Evolutionary conservation across 1,140 invertebrate species (phyloP), one percentile per base, ranked within the genome.

Genomic region (Diabrotica undecimpunctata): DNA sequence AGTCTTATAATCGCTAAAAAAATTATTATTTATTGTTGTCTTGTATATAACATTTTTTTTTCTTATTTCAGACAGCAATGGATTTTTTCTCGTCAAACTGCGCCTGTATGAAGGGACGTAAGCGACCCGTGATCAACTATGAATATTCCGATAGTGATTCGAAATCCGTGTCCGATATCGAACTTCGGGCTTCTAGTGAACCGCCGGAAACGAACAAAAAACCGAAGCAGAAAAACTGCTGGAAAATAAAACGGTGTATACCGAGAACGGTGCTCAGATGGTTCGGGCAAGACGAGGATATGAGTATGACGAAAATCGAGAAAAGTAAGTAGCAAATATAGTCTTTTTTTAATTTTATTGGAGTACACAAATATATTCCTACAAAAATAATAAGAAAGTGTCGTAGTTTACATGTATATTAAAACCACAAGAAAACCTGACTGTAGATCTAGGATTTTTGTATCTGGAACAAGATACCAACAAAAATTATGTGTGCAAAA

Each of bases 261-360:
- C 72, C 72, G 7, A 70, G 71, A 53, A 71, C 64, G 35, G 70
- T 73, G 5, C 57, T 71, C 46, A 66, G 62, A 53, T 73, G 72
- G 56, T 69, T 73, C 53, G 66, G 68, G 37, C 73, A 75, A 39
- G 71, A 75, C 69, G 71, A 75, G 68, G 83, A 85, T 67, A 83
- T 86, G 73, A 86, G 85, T 79, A 87, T 87, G 84, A 86, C 86
- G 8, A 86, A 86, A 75, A 84, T 86, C 58, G 86, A 88, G 78
- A 82, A 85, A 81, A 87, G 87, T 88, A 78, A 87, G 87, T 87
- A 66, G 51, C 54, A 8, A n/a, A 37, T 57, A 13, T 36, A 52
- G 11, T 41, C 6, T 7, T 39, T 6, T 51, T 13, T 9, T 35
- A 38, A 36, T 36, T 61, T 5, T 52, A 51, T 0, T 9, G 2